A percentile compares a stretch with the other conserved stretches of the same genome.
Evolutionary conservation across 2,113 vertebrate genomes (phyloP).

Genomic region (Callocephalon fimbriatum): DNA sequence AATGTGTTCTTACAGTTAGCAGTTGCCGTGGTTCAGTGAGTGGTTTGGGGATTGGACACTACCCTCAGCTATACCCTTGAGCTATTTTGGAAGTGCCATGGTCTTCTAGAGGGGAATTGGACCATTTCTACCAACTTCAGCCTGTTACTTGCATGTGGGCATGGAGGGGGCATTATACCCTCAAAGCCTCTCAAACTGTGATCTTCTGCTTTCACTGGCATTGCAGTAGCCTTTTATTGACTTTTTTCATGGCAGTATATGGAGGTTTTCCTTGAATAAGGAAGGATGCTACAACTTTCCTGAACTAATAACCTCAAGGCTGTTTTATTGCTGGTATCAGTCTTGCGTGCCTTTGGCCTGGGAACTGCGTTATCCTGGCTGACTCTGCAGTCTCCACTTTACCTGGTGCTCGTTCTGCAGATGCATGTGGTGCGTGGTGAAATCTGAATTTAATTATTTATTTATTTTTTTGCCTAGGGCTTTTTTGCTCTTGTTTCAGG

Average conservation of each 20-base stretch:
- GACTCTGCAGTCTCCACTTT: neutral
- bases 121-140: neutral
- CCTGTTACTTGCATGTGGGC: neutral
- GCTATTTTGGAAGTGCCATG: neutral
- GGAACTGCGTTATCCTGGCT: neutral
- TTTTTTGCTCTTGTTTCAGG: neutral
- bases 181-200: neutral
- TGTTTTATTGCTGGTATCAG: neutral
- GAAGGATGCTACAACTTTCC: neutral
- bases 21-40: neutral
- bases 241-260: neutral
- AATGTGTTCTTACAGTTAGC: neutral
- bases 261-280: neutral
- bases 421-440: neutral
- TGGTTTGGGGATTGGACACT: neutral
- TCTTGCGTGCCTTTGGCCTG: neutral
- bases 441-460: neutral
- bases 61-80: neutral
- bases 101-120: neutral
- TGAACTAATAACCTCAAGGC: neutral
- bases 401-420: neutral
- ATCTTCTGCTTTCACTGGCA: neutral
- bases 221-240: neutral
- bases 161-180: neutral
- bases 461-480: neutral